A percentile compares a stretch with the other conserved stretches of the same genome.
phyloP scores from a whole-genome alignment of 2,797 vertebrate species.

The Cryptoprocta ferox region DNA sequence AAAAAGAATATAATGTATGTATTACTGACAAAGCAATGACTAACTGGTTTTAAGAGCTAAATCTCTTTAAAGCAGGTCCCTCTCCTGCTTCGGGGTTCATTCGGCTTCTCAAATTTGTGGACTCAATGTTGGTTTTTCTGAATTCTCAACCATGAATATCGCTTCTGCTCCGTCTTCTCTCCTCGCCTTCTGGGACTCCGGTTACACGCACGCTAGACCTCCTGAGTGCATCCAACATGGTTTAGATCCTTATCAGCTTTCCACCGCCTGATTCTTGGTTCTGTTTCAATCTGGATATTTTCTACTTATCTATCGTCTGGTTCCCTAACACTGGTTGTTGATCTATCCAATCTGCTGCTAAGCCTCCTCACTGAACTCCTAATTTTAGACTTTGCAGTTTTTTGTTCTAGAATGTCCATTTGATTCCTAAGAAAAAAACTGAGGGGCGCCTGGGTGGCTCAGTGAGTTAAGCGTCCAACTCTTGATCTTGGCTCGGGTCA shows the following conservation, averaged over 20 bases:
- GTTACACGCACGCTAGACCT: not conserved
- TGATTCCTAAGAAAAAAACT: not conserved
- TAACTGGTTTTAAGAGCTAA: not conserved
- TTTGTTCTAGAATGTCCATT: conserved; percentile 7
- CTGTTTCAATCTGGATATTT: not conserved
- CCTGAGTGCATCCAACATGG: not conserved
- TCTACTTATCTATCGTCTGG: not conserved
- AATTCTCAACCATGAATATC: not conserved
- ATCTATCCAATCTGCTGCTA: not conserved
- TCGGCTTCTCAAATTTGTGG: not conserved
- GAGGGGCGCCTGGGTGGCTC: too few species aligned
- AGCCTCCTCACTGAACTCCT: not conserved
- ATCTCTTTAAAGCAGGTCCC: too few species aligned
- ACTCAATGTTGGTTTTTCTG: not conserved
- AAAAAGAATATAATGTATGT: not conserved
- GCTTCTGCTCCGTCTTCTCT: not conserved
- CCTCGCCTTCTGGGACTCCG: not conserved
- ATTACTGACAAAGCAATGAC: not conserved
- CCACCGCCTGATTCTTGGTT: not conserved
- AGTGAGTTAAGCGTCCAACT: too few species aligned
- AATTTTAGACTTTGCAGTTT: not conserved
- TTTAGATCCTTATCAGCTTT: not conserved
- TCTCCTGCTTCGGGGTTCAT: not conserved
- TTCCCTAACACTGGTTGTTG: not conserved
- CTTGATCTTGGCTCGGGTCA: too few species aligned